Evolutionary conservation across 2,888 invertebrate species (phyloP), one percentile per base, ranked within the genome.

Genomic region (Hemaris fuciformis): DNA sequence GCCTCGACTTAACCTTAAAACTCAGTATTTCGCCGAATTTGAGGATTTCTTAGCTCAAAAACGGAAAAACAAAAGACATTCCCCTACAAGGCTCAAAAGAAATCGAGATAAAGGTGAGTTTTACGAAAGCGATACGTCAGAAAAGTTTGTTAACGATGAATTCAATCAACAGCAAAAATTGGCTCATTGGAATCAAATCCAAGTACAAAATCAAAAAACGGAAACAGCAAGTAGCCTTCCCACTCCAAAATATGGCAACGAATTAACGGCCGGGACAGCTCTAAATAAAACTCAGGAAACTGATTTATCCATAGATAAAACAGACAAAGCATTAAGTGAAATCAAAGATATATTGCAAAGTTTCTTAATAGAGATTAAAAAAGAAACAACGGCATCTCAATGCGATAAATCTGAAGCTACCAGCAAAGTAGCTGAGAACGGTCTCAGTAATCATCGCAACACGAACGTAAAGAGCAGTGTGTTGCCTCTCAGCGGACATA

Each of bases 271-370:
- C 3, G 80, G 85, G 57, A 77, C 74, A 20, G 66, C 76, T 10
- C 62, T 81, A n/a, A 84, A 84, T 62, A 83, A 83, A 71, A 80
- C 80, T 6, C 81, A 83, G 66, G 80, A 83, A 48, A 78, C 76
- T 0, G 78, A 80, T 41, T 64, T 68, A 27, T 73, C 74, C 41
- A 68, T 63, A 34, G 85, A 88, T 48, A 88, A 85, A 79, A 88
- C 89, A 4, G 90, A 90, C 61, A 87, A 84, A 75, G 83, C 90
- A 1, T 71, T 91, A n/a, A 78, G 73, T 63, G 91, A 91, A 85
- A 91, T 91, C 58, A 91, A 91, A 75, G 83, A 88, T 61, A 87
- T 91, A 57, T 75, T 91, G 10, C 88, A 89, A 74, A 85, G 64
- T 60, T 91, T 91, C 65, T 71, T 91, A 57, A 78, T 82, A 46